These are phyloP conservation scores for Pherbina coryleti DNA, from an alignment of 2,888 invertebrate species.

Conservation along the genomic window DNA sequence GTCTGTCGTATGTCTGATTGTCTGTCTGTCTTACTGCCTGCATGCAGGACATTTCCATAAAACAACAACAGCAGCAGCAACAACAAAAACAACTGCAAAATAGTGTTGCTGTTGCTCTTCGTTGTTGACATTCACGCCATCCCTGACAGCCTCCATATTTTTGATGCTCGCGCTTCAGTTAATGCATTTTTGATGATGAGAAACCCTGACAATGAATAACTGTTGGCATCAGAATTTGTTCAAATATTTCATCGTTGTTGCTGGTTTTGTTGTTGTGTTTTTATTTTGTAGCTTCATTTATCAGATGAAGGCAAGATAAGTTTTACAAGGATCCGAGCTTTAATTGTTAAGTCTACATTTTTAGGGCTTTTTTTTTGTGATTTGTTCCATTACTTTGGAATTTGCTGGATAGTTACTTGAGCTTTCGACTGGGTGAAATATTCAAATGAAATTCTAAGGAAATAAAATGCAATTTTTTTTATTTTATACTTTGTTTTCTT, in stretches of 20 bases:
- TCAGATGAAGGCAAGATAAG: not conserved
- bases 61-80: not conserved
- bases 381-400: too few relatives aligned
- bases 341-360: not conserved
- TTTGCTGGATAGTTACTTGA: too few relatives aligned
- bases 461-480: too few relatives aligned
- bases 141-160: not conserved
- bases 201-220: constrained; percentile 16
- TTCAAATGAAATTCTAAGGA: too few relatives aligned
- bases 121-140: constrained; percentile 12
- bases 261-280: not conserved
- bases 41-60: constrained; percentile 4
- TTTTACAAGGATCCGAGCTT: not conserved
- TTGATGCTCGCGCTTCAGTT: not conserved
- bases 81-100: not conserved
- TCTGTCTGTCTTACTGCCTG: not conserved
- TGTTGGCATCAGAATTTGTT: not conserved
- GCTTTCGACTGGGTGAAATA: too few relatives aligned
- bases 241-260: not conserved
- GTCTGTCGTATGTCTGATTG: not conserved
- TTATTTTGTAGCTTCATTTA: not conserved
- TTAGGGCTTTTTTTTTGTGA: too few relatives aligned
- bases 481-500: too few relatives aligned
- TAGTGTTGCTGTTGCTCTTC: not conserved
- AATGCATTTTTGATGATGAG: constrained; percentile 31